A percentile compares a stretch with the other conserved stretches of the same genome.
These are phyloP conservation scores for Lophochroa leadbeateri DNA, from an alignment of 2,113 vertebrate species.

Conservation along the genomic window DNA sequence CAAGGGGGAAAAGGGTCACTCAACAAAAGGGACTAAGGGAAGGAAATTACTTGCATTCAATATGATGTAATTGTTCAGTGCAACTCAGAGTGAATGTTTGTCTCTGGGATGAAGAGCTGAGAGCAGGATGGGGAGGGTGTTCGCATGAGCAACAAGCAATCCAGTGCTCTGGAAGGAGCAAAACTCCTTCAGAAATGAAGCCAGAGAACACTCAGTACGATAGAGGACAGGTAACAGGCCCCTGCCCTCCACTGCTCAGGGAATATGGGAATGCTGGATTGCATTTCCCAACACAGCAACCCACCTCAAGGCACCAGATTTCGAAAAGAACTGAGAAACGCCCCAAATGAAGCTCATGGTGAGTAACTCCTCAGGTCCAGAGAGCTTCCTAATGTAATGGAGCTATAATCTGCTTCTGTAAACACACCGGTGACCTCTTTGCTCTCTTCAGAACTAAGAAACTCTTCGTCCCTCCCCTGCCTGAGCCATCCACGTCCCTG, in stretches of 20 bases:
- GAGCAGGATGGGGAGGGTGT: background rate
- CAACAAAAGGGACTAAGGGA: background rate
- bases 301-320: background rate
- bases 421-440: background rate
- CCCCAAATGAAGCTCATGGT: background rate
- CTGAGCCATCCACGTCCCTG: background rate
- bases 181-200: background rate
- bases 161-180: background rate
- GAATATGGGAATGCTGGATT: background rate
- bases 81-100: background rate
- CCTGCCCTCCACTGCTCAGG: background rate
- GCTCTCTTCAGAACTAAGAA: background rate
- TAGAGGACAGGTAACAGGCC: background rate
- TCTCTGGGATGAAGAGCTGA: background rate
- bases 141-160: background rate
- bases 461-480: background rate
- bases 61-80: background rate
- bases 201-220: accelerated
- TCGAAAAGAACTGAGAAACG: background rate
- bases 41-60: background rate
- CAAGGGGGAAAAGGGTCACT: background rate
- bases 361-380: background rate
- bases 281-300: accelerated
- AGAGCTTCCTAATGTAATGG: background rate
- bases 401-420: background rate